These are phyloP conservation scores for Sinocyclocheilus anophthalmus DNA, from an alignment of 2,113 vertebrate genomes.

Conservation along the genomic window DNA sequence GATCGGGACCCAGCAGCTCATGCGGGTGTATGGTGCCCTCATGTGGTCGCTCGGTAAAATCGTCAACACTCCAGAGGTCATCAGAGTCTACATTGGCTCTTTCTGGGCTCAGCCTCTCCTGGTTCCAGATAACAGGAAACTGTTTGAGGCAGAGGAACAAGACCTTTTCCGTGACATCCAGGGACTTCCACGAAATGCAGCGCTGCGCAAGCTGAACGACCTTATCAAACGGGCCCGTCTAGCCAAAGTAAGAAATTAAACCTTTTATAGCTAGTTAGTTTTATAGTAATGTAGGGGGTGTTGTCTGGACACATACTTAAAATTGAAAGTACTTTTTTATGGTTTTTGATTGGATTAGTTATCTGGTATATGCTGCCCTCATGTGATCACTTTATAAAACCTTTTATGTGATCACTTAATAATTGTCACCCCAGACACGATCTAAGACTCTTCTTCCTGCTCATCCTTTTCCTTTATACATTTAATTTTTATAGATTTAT, in stretches of 20 bases:
- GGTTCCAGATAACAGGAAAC: conserved; percentile 73
- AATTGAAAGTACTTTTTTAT: too few species aligned
- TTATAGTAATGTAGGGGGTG: not conserved
- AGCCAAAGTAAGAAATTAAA: conserved; percentile 73
- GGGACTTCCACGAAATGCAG: conserved; percentile 78
- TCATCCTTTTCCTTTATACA: not conserved
- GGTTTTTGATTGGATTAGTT: too few species aligned
- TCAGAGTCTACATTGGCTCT: conserved; percentile 82
- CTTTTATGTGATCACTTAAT: too few species aligned
- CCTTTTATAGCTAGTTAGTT: not conserved
- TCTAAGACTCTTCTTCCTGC: not conserved
- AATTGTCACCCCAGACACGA: not conserved
- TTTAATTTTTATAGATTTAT: not conserved
- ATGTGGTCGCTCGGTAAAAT: conserved; percentile 86
- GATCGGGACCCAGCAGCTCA: conserved; percentile 83
- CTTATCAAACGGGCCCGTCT: conserved; percentile 81
- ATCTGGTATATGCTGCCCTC: too few species aligned
- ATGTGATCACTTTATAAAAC: too few species aligned
- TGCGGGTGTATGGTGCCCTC: conserved; percentile 83
- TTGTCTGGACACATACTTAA: too few species aligned
- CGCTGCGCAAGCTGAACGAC: conserved; percentile 82
- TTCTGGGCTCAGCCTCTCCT: conserved; percentile 83
- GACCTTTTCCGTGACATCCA: conserved; percentile 84
- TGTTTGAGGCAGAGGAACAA: conserved; percentile 82
- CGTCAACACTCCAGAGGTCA: conserved; percentile 82